These are phyloP conservation scores for Antechinus stuartii DNA, from an alignment of 2,113 vertebrate species.

Conservation along the genomic window DNA sequence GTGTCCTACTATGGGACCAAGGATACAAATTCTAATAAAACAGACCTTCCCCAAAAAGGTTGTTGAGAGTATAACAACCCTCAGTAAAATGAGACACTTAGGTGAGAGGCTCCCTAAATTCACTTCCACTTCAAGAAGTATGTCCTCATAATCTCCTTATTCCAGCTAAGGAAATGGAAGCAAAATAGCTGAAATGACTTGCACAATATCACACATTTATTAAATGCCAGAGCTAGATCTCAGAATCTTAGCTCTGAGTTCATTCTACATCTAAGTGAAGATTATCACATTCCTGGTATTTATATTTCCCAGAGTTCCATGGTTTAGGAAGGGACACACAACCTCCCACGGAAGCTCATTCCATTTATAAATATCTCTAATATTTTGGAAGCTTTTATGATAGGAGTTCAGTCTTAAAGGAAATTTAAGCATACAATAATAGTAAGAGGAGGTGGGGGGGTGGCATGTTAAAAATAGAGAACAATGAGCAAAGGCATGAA, in stretches of 20 bases:
- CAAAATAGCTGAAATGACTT: not conserved
- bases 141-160: not conserved
- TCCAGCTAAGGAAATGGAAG: not conserved
- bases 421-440: too few species aligned
- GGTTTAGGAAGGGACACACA: not conserved
- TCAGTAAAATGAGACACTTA: not conserved
- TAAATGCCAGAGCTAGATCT: not conserved
- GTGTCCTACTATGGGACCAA: not conserved
- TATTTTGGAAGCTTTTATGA: too few species aligned
- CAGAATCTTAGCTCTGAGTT: not conserved
- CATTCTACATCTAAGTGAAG: not conserved
- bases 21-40: not conserved
- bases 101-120: not conserved
- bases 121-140: not conserved
- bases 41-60: not conserved
- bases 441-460: too few species aligned
- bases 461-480: too few species aligned
- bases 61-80: not conserved
- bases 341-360: too few species aligned
- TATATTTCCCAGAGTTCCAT: not conserved
- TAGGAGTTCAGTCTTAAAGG: too few species aligned
- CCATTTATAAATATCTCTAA: too few species aligned
- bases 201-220: not conserved
- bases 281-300: not conserved
- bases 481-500: not conserved